Percentiles rank a stretch among this genome's conserved stretches.
These are phyloP conservation scores for Pseudochirops corinnae DNA, from an alignment of 2,797 vertebrate species.

Conservation along the genomic window DNA sequence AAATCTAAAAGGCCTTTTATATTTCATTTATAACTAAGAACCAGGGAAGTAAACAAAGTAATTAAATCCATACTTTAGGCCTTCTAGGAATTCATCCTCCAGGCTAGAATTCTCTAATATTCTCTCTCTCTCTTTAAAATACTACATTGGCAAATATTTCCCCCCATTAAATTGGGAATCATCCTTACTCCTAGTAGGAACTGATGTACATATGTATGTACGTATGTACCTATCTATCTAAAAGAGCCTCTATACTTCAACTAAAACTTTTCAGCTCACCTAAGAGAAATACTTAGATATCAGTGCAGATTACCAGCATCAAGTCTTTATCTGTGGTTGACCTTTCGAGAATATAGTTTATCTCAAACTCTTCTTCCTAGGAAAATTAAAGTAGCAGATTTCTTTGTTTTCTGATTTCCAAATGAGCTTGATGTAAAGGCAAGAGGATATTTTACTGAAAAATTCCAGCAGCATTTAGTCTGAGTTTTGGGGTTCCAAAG, in stretches of 20 bases:
- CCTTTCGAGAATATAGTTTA: background rate
- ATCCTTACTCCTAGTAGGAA: background rate
- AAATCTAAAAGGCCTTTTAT: background rate
- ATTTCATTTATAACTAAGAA: background rate
- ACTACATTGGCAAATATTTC: background rate
- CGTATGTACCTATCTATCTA: background rate
- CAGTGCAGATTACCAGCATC: background rate
- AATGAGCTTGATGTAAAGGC: constrained; percentile 27
- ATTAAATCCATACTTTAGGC: background rate
- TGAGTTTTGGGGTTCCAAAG: background rate
- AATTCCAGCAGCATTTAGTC: background rate
- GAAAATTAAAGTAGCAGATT: background rate
- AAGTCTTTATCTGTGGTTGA: background rate
- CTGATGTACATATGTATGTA: background rate
- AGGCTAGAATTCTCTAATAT: background rate
- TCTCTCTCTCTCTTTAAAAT: background rate
- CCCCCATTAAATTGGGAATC: background rate
- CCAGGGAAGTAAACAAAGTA: background rate
- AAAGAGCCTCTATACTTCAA: background rate
- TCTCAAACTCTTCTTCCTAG: background rate
- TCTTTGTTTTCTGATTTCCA: constrained; percentile 6
- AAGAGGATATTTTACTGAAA: background rate
- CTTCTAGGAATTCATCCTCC: background rate
- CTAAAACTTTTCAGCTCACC: background rate
- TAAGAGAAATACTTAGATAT: background rate